Evolutionary conservation across 37 sponge, comb jelly and placozoan species (phyloP).

Genomic region (Agelas oroides): DNA sequence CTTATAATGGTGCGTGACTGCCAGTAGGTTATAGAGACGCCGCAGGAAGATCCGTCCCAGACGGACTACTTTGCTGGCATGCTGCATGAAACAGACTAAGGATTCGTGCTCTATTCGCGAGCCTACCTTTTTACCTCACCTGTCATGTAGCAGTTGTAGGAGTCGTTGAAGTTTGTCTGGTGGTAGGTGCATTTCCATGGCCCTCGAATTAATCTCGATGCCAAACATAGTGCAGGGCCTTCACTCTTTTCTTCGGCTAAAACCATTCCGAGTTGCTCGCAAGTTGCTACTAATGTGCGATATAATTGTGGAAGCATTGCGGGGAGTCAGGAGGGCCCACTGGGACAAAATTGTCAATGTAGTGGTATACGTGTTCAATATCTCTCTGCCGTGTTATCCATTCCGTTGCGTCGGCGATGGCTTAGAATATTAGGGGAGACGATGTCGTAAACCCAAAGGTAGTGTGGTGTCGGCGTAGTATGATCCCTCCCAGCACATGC

Average conservation of each 20-base stretch:
- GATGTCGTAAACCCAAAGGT: too few species aligned
- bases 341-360: too few species aligned
- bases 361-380: too few species aligned
- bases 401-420: too few species aligned
- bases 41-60: neutral
- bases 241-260: neutral
- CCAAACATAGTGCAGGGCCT: neutral
- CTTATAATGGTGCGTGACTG: too few species aligned
- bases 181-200: constrained; percentile 7
- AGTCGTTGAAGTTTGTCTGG: neutral
- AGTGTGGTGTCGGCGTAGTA: too few species aligned
- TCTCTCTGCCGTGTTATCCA: too few species aligned
- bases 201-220: neutral
- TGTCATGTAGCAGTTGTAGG: neutral
- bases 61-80: constrained; percentile 12
- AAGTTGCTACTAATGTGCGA: neutral
- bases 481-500: too few species aligned
- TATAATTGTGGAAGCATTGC: too few species aligned
- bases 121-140: neutral
- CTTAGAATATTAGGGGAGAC: too few species aligned
- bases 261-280: constrained; percentile 1
- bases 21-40: too few species aligned
- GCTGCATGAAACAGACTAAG: neutral
- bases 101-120: neutral
- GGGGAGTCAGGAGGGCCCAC: too few species aligned